These are phyloP conservation scores for Podarcis cretensis DNA, from an alignment of 2,113 vertebrate species.

Conservation along the genomic window DNA sequence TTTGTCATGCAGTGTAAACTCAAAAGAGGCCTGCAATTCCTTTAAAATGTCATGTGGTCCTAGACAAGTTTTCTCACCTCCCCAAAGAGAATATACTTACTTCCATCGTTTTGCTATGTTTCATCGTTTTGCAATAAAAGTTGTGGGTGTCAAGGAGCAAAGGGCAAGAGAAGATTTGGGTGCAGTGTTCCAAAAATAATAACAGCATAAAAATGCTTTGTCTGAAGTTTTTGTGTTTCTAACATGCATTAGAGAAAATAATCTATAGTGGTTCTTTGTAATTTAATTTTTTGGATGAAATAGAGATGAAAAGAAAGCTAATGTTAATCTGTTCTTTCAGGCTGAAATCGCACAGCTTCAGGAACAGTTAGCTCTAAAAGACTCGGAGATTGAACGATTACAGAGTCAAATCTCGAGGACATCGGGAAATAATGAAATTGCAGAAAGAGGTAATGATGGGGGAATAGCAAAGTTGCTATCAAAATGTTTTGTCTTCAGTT, in stretches of 20 bases:
- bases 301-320: rapidly evolving
- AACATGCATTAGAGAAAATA: background rate
- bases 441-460: slow-evolving; percentile 86
- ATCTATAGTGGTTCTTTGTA: background rate
- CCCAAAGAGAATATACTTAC: background rate
- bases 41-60: background rate
- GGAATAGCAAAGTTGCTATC: background rate
- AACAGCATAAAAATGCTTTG: background rate
- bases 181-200: too few relatives aligned
- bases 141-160: background rate
- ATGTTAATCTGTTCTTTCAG: slow-evolving; percentile 70
- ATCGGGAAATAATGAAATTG: slow-evolving; percentile 77
- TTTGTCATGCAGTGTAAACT: background rate
- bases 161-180: background rate
- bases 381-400: slow-evolving; percentile 91
- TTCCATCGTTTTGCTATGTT: background rate
- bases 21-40: background rate
- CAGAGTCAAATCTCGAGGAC: slow-evolving; percentile 88
- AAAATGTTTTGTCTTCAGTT: background rate
- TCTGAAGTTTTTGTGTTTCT: background rate
- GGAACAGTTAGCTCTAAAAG: slow-evolving; percentile 89
- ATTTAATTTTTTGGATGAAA: background rate
- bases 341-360: slow-evolving; percentile 92
- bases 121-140: background rate
- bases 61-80: background rate